Evolutionary conservation across 2,888 invertebrate genomes (phyloP).

Genomic region (Lasioglossum marginatum): DNA sequence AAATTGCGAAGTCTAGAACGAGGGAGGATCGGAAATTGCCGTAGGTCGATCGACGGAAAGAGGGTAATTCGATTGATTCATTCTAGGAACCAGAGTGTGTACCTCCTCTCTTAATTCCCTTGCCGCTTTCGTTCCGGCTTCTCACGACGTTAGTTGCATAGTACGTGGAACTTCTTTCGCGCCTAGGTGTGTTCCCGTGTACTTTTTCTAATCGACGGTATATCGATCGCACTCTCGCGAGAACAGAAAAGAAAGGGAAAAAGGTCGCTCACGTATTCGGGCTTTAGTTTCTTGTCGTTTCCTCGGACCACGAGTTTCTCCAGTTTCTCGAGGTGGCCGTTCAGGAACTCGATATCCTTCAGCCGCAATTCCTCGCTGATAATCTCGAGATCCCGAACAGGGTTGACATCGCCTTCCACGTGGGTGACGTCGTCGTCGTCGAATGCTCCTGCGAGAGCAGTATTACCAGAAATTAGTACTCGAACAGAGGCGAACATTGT

Average conservation of each 20-base stretch:
- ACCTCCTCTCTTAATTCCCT: conserved; percentile 75
- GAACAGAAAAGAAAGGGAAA: neutral
- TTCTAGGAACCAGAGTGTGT: conserved; percentile 77
- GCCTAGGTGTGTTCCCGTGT: neutral
- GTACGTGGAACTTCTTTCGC: conserved; percentile 26
- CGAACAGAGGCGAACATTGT: neutral
- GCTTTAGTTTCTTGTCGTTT: conserved; percentile 96
- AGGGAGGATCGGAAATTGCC: conserved; percentile 74
- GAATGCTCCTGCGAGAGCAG: conserved; percentile 91
- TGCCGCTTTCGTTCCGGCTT: conserved; percentile 73
- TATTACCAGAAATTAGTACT: conserved; percentile 5
- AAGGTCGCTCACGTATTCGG: conserved; percentile 92
- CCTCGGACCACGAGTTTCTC: conserved; percentile 94
- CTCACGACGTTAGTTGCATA: conserved; percentile 58
- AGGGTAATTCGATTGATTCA: conserved; percentile 77
- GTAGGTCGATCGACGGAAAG: conserved; percentile 71
- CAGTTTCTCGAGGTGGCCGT: conserved; percentile 93
- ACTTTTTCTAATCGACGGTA: neutral
- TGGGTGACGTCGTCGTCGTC: conserved; percentile 99
- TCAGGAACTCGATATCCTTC: conserved; percentile 96
- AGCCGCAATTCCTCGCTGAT: conserved; percentile 97
- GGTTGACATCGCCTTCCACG: conserved; percentile 99
- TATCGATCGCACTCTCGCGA: conserved; percentile 10
- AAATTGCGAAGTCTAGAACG: conserved; percentile 75
- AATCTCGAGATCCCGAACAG: conserved; percentile 97